These are phyloP conservation scores for Camponotus pennsylvanicus DNA, from an alignment of 1,140 invertebrate genomes.

Conservation along the genomic window DNA sequence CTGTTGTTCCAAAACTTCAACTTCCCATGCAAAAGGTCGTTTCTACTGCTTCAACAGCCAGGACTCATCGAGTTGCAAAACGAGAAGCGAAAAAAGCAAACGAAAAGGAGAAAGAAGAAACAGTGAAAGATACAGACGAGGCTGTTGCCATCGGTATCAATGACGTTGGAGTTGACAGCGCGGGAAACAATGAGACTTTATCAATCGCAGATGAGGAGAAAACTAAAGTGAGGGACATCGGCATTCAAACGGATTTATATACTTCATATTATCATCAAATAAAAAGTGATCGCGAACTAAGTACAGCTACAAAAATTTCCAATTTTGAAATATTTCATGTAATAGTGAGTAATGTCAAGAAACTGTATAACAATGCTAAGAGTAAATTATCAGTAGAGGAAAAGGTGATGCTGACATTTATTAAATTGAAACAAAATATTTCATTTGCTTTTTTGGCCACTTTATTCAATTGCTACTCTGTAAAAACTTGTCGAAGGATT, in stretches of 20 bases:
- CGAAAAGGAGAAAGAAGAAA: neutral
- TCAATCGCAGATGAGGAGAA: neutral
- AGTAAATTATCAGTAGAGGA: slow-evolving; percentile 5
- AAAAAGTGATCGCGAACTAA: neutral
- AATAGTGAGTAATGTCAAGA: slow-evolving; percentile 2
- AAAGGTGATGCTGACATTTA: slow-evolving; percentile 6
- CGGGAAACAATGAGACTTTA: neutral
- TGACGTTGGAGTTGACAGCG: neutral
- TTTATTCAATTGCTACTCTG: neutral
- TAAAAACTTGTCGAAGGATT: slow-evolving; percentile 11
- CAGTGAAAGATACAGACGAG: neutral
- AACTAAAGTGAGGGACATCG: slow-evolving; percentile 5
- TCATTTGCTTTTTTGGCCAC: slow-evolving; percentile 5
- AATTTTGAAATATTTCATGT: slow-evolving; percentile 15
- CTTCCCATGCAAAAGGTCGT: neutral
- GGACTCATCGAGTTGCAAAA: neutral
- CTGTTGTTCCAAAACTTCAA: neutral
- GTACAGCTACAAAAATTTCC: neutral
- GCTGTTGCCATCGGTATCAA: neutral
- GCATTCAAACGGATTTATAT: neutral
- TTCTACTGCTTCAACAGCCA: neutral
- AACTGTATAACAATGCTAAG: slow-evolving; percentile 6
- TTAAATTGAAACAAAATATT: slow-evolving; percentile 8
- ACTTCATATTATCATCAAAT: neutral
- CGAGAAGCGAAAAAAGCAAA: neutral